These are phyloP conservation scores for Dipus sagitta DNA, from an alignment of 2,797 vertebrate species.

Conservation along the genomic window DNA sequence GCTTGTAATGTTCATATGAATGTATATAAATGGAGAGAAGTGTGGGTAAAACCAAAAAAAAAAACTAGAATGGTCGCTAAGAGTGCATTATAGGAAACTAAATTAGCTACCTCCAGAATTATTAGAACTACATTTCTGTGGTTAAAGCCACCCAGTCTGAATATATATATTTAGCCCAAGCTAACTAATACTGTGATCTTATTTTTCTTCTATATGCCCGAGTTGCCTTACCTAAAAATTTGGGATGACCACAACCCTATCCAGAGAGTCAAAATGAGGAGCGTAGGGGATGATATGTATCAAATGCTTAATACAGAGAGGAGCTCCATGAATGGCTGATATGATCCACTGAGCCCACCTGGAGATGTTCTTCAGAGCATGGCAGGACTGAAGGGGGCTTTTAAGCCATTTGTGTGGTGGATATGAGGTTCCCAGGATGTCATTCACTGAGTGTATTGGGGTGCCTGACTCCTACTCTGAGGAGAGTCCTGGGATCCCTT, in stretches of 20 bases:
- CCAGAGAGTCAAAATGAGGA: not conserved
- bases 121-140: not conserved
- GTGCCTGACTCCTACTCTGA: not conserved
- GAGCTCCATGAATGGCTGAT: not conserved
- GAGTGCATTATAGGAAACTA: not conserved
- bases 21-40: too few species aligned
- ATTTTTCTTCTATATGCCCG: not conserved
- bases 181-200: not conserved
- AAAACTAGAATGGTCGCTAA: too few species aligned
- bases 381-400: not conserved
- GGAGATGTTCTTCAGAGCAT: not conserved
- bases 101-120: not conserved
- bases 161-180: not conserved
- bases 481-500: too few species aligned
- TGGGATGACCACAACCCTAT: not conserved
- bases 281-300: not conserved
- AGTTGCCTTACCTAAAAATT: conserved; percentile 43
- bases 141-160: not conserved
- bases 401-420: not conserved
- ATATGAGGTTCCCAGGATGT: not conserved
- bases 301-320: not conserved
- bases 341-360: rapidly evolving
- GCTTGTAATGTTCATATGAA: too few species aligned
- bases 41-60: too few species aligned
- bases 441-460: rapidly evolving